Conservation (phyloP, 64 coral and sea anemone species). For the Actinia equina region DNA sequence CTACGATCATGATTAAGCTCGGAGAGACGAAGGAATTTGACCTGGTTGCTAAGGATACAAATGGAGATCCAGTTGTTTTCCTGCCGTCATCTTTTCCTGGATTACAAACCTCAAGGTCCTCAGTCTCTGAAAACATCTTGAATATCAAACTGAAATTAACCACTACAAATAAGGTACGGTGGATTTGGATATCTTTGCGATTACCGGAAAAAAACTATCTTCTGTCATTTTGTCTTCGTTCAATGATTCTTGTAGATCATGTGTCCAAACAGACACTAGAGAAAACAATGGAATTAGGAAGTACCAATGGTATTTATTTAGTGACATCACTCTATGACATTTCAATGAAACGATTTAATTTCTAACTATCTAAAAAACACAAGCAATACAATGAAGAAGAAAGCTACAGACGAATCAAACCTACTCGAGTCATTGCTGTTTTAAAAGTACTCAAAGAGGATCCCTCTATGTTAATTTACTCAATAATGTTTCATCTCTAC, state of each 20-base stretch:
- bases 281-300: too few species aligned
- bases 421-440: too few species aligned
- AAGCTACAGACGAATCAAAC: too few species aligned
- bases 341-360: too few species aligned
- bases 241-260: neutral
- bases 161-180: neutral
- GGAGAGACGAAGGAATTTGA: neutral
- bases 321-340: too few species aligned
- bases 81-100: neutral
- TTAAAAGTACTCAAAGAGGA: too few species aligned
- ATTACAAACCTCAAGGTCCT: slow-evolving; percentile 15
- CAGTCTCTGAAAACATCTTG: neutral
- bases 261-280: too few species aligned
- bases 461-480: too few species aligned
- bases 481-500: neutral
- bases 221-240: neutral
- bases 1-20: slow-evolving; percentile 8
- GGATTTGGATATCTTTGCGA: neutral
- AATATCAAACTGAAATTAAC: neutral
- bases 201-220: neutral
- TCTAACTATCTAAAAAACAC: too few species aligned
- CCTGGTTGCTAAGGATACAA: slow-evolving; percentile 5
- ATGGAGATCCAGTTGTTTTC: slow-evolving; percentile 12
- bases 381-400: too few species aligned
- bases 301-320: too few species aligned